Base-by-base conservation (phyloP, 92 coral and sea anemone genomes). In the Zoanthus sociatus region DNA sequence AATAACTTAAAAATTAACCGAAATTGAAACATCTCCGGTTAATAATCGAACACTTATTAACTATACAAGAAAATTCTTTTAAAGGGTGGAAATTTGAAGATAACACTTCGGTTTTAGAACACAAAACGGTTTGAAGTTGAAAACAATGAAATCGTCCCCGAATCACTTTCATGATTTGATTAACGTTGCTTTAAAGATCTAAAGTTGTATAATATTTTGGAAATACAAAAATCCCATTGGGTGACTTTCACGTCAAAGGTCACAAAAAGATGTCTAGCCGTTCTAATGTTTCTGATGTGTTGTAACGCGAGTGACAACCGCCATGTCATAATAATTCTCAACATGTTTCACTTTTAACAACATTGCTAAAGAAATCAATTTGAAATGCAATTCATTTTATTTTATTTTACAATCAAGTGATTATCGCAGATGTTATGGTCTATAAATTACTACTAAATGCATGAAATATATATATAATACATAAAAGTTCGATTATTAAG, bases 281-380 rank as follows among this genome's bases (percentile, higher is more conserved):
- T 71, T 81, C 73, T 81, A 11, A 12, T 33, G 76, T 81, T 81
- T 66, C 85, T 16, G 17, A 16, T 7, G 67, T 81, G 45, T 60
- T 81, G 85, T 81, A 81, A 81, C 85, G 85, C 85, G 85, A 81
- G 85, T 81, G 85, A 81, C 75, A 14, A 11, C 14, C 85, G 85
- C 85, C 85, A 81, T 81, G 85, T 66, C 67, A 66, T 53, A 30
- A 31, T 20, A 81, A 20, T n/a, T 6, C 56, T 5, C 20, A 32
- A n/a, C 69, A 55, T 15, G 69, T 54, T 15, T 79, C 73, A 61
- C n/a, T 46, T 42, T 37, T 15, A n/a, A 20, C 20, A 46, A 9
- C 75, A 66, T 14, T 12, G 47, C 12, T 47, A 44, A n/a, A 9
- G 42, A 9, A 10, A 21, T 16, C 26, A 45, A 66, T 81, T 45